Conservation (phyloP, 35 echinoderm and acorn worm genomes). For the Lytechinus variegatus region DNA sequence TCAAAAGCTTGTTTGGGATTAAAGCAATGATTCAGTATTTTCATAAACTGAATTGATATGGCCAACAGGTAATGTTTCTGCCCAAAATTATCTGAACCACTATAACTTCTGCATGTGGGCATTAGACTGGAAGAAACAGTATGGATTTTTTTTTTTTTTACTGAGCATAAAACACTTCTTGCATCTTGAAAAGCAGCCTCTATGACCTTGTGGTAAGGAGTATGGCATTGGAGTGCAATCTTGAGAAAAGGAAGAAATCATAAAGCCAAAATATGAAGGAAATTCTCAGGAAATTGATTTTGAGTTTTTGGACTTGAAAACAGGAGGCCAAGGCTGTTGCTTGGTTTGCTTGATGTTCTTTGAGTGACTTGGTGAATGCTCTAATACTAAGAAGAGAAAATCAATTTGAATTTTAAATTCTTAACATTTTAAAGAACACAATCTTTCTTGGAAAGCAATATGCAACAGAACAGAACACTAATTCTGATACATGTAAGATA, state of each 20-base stretch:
- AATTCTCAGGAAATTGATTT: conserved; percentile 20
- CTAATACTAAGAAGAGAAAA: too few species aligned
- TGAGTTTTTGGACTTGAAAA: background rate
- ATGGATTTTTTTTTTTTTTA: background rate
- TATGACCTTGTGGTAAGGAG: background rate
- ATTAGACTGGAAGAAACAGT: background rate
- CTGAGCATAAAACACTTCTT: background rate
- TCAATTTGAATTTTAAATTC: too few species aligned
- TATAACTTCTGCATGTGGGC: too few species aligned
- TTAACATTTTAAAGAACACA: too few species aligned
- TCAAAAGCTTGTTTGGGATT: too few species aligned
- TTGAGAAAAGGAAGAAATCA: background rate
- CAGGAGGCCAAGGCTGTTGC: background rate
- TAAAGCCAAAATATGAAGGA: background rate
- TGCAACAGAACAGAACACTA: background rate
- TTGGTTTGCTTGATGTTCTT: background rate
- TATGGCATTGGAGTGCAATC: background rate
- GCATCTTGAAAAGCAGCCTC: background rate
- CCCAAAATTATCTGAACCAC: too few species aligned
- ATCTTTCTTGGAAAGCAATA: background rate
- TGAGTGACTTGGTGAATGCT: background rate
- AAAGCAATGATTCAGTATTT: too few species aligned
- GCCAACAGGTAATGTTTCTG: too few species aligned
- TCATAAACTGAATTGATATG: too few species aligned
- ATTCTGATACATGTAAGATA: background rate